Evolutionary conservation across 2,888 invertebrate species (phyloP).

Genomic region (Tetragnatha montana): DNA sequence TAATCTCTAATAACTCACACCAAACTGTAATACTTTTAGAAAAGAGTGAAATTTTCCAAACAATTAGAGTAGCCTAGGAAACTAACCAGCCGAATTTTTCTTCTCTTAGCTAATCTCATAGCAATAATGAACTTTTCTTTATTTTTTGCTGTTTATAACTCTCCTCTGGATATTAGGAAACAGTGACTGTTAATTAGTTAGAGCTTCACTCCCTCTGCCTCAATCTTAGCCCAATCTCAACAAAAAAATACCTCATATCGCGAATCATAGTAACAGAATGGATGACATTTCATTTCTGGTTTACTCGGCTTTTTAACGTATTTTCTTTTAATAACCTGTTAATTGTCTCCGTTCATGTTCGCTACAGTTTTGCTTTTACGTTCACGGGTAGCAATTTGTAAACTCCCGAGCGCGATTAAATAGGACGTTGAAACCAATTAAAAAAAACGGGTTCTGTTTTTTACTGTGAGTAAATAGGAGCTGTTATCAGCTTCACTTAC

Average conservation of each 20-base stretch:
- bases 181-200: conserved; percentile 16
- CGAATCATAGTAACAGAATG: not conserved
- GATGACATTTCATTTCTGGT: conserved; percentile 28
- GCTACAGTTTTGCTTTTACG: conserved; percentile 17
- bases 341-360: conserved; percentile 33
- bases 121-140: not conserved
- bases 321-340: conserved; percentile 51
- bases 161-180: not conserved
- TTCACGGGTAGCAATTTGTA: conserved; percentile 11
- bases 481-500: conserved; percentile 32
- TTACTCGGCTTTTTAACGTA: conserved; percentile 22
- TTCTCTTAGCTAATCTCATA: not conserved
- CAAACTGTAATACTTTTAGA: no score
- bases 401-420: conserved; percentile 8
- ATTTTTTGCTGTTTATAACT: not conserved
- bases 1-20: no score
- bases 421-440: not conserved
- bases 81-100: not conserved
- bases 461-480: not conserved
- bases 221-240: not conserved
- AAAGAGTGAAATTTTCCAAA: not conserved
- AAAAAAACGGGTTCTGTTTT: not conserved
- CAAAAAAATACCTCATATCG: not conserved
- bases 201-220: conserved; percentile 3
- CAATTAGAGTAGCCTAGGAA: not conserved